Base-by-base conservation (phyloP, 2,888 invertebrate species). In the Dastarcus helophoroides region DNA sequence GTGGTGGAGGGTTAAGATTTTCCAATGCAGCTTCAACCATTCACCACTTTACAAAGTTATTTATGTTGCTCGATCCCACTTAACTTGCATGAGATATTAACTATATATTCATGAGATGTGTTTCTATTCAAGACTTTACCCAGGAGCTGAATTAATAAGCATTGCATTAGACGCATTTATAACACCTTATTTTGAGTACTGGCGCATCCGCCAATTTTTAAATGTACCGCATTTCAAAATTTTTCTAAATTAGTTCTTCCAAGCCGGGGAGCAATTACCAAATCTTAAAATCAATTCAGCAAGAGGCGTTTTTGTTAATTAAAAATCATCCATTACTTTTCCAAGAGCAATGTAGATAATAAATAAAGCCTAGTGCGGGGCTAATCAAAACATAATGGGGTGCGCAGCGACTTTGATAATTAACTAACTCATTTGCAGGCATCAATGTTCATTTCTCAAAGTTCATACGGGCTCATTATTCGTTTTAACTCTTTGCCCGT, bases 381-480 rank as follows among this genome's bases (percentile, higher is more conserved):
- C 44, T 49, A 52, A 54, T 53, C 50, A 55, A 56, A 56, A 53
- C 47, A 53, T 50, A 54, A 53, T 49, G 47, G 52, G 40, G 37
- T 40, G 32, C 37, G 48, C 46, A 53, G 50, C 50, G 51, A 54
- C 51, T 55, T 51, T 51, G 57, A 54, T 59, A 61, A 60, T 61
- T 61, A 60, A n/a, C n/a, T n/a, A n/a, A 58, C 56, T 58, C 51
- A 54, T 58, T 58, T 56, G 47, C 54, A 53, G 53, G 51, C 53
- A 53, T 53, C 50, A 51, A 44, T 51, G 52, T 53, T 54, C 51
- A 56, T 56, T 58, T 55, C 54, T 57, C 61, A 61, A 61, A 61
- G 61, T 55, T 54, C 56, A 61, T 61, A 55, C 53, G 60, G 61
- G 61, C 54, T 56, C 59, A 58, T 61, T 61, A 58, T 61, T 56